These are phyloP conservation scores for Ciona savignyi DNA, from an alignment of 23 tunicate species.

Conservation along the genomic window DNA sequence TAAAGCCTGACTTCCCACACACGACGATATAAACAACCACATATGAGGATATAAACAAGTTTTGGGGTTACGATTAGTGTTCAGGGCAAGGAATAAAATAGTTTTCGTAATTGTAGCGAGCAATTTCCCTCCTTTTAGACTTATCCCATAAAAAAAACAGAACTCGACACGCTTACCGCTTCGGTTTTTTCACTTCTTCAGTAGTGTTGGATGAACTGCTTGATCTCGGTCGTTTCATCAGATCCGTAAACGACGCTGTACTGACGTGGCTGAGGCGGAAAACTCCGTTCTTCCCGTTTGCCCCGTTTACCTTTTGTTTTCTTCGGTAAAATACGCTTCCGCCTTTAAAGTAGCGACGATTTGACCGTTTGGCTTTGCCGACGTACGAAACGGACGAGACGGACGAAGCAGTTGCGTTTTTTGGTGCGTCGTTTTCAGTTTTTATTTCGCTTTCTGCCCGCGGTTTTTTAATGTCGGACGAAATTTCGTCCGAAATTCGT, in stretches of 20 bases:
- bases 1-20: no score
- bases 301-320: background rate
- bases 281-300: background rate
- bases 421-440: background rate
- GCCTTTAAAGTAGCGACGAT: background rate
- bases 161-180: background rate
- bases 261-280: background rate
- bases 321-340: background rate
- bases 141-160: no score
- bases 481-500: background rate
- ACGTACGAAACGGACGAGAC: background rate
- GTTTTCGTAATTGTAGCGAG: background rate
- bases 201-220: background rate
- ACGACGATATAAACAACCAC: no score
- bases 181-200: background rate
- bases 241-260: conserved; percentile 1
- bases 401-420: background rate
- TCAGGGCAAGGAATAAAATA: no score
- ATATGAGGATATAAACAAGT: no score
- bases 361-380: background rate
- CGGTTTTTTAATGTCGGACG: background rate
- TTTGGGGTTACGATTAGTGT: no score
- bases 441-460: background rate
- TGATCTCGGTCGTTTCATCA: background rate
- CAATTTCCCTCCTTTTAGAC: background rate